Evolutionary conservation across 2,113 vertebrate species (phyloP), one percentile per base, ranked within the genome.

Genomic region (Danio rerio): DNA sequence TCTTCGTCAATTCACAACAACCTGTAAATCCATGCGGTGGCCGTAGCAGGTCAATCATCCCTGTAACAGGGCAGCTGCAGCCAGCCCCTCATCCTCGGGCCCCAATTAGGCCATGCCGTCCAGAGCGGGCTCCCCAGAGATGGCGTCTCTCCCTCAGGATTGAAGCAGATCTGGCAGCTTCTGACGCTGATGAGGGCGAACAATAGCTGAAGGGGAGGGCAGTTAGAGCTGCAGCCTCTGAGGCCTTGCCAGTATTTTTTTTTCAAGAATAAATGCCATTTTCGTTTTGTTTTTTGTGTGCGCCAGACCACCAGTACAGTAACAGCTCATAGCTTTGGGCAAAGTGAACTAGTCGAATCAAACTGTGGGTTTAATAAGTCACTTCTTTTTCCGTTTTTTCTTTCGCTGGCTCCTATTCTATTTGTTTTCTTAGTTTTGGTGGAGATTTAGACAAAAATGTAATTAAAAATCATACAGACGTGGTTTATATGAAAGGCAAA

Each of bases 141-240:
- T 0, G 43, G 12, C 58, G 5, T 31, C 45, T 31, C 45, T 18
- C 74, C 45, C 45, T 15, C 58, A 63, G 75, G 58, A 77, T 16
- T 63, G 58, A 77, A 77, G 43, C 9, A 15, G 31, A 77, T 13
- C 75, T 77, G 75, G 18, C 75, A 77, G 75, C 16, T 45, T 63
- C 43, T 77, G 75, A 77, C 20, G 58, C 58, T 77, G 74, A 77
- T 77, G 74, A 63, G 74, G 74, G 74, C 56, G 45, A 77, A 77
- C 74, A 63, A 58, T 77, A 31, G 74, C 74, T 77, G 20, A 62
- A 63, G 74, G 74, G 58, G 58, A 77, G 74, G 74, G 74, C 73
- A 75, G 73, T 59, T 45, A 59, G 42, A 75, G 55, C 55, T 21
- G 4, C 45, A 75, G 43, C 74, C 74, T 77, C 74, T 77, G 12